A percentile compares a stretch with the other conserved stretches of the same genome.
These are phyloP conservation scores for Characodon lateralis DNA, from an alignment of 2,797 vertebrate genomes.

Conservation along the genomic window DNA sequence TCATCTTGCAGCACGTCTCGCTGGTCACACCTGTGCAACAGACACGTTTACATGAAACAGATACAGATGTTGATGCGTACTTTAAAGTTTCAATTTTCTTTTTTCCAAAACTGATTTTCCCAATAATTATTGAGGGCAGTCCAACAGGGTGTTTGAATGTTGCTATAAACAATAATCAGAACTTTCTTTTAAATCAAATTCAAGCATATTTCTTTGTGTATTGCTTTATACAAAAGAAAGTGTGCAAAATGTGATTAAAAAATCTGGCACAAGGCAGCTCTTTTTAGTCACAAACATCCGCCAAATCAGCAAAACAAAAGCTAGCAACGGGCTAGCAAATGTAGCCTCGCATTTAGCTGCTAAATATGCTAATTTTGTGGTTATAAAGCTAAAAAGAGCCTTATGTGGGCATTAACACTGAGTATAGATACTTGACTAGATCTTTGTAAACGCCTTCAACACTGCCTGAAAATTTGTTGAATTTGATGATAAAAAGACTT, in stretches of 20 bases:
- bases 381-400: background rate
- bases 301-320: background rate
- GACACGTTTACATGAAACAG: background rate
- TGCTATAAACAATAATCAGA: background rate
- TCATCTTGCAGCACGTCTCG: constrained; percentile 75
- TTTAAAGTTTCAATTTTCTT: background rate
- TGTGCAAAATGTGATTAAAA: too few species aligned
- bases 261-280: background rate
- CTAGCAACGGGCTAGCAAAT: background rate
- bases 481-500: background rate
- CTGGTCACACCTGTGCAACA: constrained; percentile 42
- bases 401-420: background rate
- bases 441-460: too few species aligned
- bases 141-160: background rate
- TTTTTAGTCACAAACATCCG: background rate
- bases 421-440: background rate
- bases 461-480: background rate
- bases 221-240: too few species aligned
- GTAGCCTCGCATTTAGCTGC: background rate
- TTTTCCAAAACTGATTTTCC: background rate
- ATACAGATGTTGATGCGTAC: background rate
- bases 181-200: background rate
- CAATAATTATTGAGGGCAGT: background rate
- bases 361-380: background rate
- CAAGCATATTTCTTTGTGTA: background rate